Percentiles rank a stretch among this genome's conserved stretches.
Conservation (phyloP, 2,113 vertebrate species). For the Zosterops pallidus region DNA sequence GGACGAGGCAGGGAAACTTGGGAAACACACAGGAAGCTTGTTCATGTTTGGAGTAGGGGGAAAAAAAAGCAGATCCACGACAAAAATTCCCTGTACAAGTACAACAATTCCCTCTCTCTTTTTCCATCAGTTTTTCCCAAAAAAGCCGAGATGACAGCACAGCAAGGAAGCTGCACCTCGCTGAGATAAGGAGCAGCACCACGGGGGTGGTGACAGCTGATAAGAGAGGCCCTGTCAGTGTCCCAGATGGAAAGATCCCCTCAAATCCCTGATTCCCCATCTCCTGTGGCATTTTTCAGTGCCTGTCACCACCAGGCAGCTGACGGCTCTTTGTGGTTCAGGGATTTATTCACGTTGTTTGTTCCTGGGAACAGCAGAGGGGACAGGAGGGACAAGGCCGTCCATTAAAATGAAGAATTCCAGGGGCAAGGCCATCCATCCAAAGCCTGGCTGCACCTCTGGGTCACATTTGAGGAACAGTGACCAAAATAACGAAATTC, state of each 20-base stretch:
- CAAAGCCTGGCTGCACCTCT: background rate
- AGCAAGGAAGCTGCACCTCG: background rate
- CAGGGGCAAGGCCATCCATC: background rate
- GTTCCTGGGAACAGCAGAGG: background rate
- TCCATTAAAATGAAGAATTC: background rate
- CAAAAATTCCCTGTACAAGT: background rate
- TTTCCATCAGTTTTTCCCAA: background rate
- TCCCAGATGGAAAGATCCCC: background rate
- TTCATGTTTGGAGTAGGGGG: fast-evolving
- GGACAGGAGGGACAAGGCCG: background rate
- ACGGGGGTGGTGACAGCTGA: background rate
- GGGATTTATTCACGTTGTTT: background rate
- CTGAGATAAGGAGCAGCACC: background rate
- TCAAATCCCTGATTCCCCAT: background rate
- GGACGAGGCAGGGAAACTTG: background rate
- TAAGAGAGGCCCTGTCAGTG: background rate
- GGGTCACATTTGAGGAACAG: background rate
- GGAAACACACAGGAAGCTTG: background rate
- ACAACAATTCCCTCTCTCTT: background rate
- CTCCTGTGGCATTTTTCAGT: background rate
- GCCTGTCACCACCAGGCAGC: background rate
- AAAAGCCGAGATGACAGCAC: background rate
- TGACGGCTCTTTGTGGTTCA: fast-evolving
- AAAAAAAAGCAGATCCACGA: background rate
- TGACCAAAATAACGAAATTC: background rate